phyloP scores from a whole-genome alignment of 1,140 invertebrate species.

The Spodoptera frugiperda region DNA sequence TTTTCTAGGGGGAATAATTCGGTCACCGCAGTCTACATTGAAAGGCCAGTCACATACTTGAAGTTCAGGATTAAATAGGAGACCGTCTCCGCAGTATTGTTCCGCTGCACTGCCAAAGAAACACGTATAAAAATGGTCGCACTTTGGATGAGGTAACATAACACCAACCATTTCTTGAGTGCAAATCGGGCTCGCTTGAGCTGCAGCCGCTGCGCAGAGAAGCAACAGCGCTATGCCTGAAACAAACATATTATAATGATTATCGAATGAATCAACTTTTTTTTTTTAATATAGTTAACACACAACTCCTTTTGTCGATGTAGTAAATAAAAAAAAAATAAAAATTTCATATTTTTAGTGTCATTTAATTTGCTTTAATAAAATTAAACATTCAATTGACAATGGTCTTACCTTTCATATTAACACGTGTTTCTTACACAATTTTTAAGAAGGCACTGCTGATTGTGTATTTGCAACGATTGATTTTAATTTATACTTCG shows the following conservation, averaged over 20 bases:
- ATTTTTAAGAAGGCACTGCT: not conserved
- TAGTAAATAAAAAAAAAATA: no score
- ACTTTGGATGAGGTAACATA: constrained; percentile 4
- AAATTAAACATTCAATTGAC: not conserved
- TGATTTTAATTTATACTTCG: constrained; percentile 28
- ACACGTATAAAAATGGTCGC: constrained; percentile 22
- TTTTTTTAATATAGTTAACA: no score
- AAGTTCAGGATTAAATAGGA: constrained; percentile 45
- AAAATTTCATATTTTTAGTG: no score
- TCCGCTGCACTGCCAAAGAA: not conserved
- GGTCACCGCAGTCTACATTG: constrained; percentile 35
- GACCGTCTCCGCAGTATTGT: constrained; percentile 19
- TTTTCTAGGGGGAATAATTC: not conserved
- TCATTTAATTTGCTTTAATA: not conserved
- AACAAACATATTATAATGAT: not conserved
- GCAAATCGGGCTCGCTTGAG: not conserved
- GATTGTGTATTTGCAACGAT: not conserved
- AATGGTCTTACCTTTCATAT: constrained; percentile 9
- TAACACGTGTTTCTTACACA: not conserved
- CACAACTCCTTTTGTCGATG: no score
- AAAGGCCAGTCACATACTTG: constrained; percentile 45
- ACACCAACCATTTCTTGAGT: not conserved
- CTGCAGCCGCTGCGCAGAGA: constrained; percentile 3
- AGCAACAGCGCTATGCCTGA: constrained; percentile 10
- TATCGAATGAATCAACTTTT: no score